These are phyloP conservation scores for Brotogeris chrysoptera DNA, from an alignment of 2,797 vertebrate species.

Conservation along the genomic window DNA sequence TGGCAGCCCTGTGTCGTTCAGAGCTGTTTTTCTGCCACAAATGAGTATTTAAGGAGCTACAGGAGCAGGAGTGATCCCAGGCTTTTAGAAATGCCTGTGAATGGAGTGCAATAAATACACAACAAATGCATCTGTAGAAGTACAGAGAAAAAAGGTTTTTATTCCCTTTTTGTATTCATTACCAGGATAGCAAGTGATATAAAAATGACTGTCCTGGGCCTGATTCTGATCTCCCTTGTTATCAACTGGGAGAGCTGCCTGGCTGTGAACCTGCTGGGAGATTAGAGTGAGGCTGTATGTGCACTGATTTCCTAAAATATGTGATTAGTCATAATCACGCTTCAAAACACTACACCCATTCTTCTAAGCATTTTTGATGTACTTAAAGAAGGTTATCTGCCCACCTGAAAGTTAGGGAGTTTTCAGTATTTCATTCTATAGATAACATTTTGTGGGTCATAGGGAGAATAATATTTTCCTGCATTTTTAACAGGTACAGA, in stretches of 20 bases:
- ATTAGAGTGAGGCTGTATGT: neutral
- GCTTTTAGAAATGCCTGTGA: conserved; percentile 21
- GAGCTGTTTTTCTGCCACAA: neutral
- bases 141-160: neutral
- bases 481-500: neutral
- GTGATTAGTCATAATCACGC: neutral
- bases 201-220: neutral
- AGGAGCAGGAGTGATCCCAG: neutral
- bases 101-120: neutral
- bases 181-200: neutral
- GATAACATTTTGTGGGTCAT: neutral
- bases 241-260: neutral
- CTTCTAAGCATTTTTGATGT: neutral
- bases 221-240: neutral
- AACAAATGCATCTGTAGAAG: neutral
- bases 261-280: neutral
- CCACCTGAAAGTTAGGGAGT: neutral
- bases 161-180: neutral
- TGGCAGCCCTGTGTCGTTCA: neutral
- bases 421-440: neutral
- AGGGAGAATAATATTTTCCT: neutral
- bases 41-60: conserved; percentile 38
- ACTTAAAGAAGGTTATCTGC: neutral
- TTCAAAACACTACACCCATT: neutral
- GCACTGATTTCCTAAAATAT: conserved; percentile 21